Evolutionary conservation across 1,140 invertebrate species (phyloP), one percentile per base, ranked within the genome.

Genomic region (Drosophila gunungcola): DNA sequence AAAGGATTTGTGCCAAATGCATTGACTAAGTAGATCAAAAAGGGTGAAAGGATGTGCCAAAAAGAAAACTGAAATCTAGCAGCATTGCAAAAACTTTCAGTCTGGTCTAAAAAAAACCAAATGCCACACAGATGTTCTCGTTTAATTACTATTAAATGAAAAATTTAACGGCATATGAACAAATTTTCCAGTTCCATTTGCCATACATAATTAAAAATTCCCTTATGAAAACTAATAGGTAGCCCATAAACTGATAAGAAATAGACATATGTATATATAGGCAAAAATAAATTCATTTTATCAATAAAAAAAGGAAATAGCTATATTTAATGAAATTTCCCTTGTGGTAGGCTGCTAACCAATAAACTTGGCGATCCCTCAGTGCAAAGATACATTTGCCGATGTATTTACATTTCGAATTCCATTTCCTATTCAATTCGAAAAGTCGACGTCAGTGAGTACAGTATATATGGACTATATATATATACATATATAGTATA

Each of bases 1-100:
- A 78, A 63, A 51, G 42, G 27, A 67, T 77, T 77, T 75, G 27
- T 64, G 72, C 63, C 80, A 83, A 80, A 69, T 70, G 67, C 67
- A 70, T 53, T 54, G 46, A 45, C 65, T 67, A 69, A 69, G 62
- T 67, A 45, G 65, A 67, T 70, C 68, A 70, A 57, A 64, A 70
- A 41, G 41, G 42, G 64, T 36, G 67, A 70, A 70, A 70, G 68
- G 67, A 64, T 43, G 38, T 36, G 64, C 45, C 63, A 67, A 51
- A 65, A 65, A 41, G 43, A 16, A n/a, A 25, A 36, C 16, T 12
- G 6, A 4, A 68, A 46, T 39, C 2, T 12, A 1, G 12, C 34
- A 58, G 32, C 34, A 39, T 5, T 25, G 13, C 25, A 69, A 64
- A 55, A 13, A 38, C 21, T 62, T 32, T 65, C 49, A 21, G 39